phyloP scores from a whole-genome alignment of 2,888 invertebrate species.

The Lissocephala sabroskyi region DNA sequence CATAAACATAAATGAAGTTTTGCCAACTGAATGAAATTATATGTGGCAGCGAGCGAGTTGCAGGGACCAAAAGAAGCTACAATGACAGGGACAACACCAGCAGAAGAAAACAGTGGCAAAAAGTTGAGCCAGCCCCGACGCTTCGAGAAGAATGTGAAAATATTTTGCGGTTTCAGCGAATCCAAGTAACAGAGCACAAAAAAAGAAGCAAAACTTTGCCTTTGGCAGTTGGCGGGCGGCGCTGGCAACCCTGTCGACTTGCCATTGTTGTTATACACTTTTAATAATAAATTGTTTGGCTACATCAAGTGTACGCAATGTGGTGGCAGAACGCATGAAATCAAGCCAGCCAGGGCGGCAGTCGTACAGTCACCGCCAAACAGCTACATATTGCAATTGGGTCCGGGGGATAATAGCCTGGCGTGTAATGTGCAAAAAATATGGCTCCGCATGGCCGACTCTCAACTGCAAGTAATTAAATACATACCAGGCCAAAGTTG shows the following conservation, averaged over 20 bases:
- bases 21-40: slow-evolving; percentile 6
- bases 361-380: not conserved
- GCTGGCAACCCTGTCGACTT: not conserved
- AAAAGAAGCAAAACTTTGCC: not conserved
- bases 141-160: slow-evolving; percentile 17
- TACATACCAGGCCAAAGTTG: slow-evolving; percentile 22
- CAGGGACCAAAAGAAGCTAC: not conserved
- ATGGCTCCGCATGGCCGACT: slow-evolving; percentile 38
- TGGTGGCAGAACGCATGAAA: slow-evolving; percentile 37
- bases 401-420: not conserved
- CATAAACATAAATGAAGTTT: slow-evolving; percentile 19
- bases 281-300: slow-evolving; percentile 33
- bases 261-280: slow-evolving; percentile 5
- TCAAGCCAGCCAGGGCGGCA: not conserved
- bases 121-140: not conserved
- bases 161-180: slow-evolving; percentile 16
- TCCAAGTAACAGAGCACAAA: slow-evolving; percentile 10
- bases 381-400: too few relatives aligned
- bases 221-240: not conserved
- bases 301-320: slow-evolving; percentile 42
- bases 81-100: slow-evolving; percentile 1
- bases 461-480: slow-evolving; percentile 55
- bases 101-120: not conserved
- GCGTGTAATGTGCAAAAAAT: slow-evolving; percentile 56
- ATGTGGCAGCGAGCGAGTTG: not conserved